Evolutionary conservation across 2,888 invertebrate species (phyloP).

Genomic region (Mythimna pallens): DNA sequence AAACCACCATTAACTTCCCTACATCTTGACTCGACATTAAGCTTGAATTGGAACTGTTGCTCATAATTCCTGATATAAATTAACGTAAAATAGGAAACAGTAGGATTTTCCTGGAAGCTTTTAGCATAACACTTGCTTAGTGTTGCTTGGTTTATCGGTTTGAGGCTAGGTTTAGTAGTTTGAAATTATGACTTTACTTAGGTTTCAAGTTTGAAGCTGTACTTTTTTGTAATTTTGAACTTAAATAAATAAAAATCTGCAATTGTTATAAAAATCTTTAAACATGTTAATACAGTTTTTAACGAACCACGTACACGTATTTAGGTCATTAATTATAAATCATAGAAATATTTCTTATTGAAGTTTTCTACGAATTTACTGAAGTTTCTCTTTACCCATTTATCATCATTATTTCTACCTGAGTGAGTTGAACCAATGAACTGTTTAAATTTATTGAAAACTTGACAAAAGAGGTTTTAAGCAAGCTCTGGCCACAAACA

Average conservation of each 20-base stretch:
- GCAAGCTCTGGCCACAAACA: slow-evolving; percentile 11
- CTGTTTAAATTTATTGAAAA: slow-evolving; percentile 27
- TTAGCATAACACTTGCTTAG: slow-evolving; percentile 8
- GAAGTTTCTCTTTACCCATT: slow-evolving; percentile 44
- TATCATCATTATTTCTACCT: slow-evolving; percentile 41
- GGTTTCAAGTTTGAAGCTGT: background rate
- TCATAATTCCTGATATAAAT: slow-evolving; percentile 35
- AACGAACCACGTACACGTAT: slow-evolving; percentile 9
- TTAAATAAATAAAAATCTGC: background rate
- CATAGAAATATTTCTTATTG: slow-evolving; percentile 26
- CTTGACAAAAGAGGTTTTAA: slow-evolving; percentile 8
- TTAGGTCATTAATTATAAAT: slow-evolving; percentile 25
- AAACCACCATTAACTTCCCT: background rate
- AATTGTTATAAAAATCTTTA: background rate
- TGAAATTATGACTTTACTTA: background rate
- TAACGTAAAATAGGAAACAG: background rate
- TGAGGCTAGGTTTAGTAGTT: background rate
- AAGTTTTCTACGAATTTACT: slow-evolving; percentile 37
- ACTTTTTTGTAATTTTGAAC: background rate
- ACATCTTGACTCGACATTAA: background rate
- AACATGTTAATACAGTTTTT: background rate
- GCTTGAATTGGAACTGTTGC: background rate
- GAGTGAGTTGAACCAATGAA: slow-evolving; percentile 43
- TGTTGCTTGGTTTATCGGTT: background rate
- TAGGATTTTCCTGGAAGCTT: slow-evolving; percentile 4